phyloP scores from a whole-genome alignment of 2,888 invertebrate genomes.

The Eupithecia inturbata region DNA sequence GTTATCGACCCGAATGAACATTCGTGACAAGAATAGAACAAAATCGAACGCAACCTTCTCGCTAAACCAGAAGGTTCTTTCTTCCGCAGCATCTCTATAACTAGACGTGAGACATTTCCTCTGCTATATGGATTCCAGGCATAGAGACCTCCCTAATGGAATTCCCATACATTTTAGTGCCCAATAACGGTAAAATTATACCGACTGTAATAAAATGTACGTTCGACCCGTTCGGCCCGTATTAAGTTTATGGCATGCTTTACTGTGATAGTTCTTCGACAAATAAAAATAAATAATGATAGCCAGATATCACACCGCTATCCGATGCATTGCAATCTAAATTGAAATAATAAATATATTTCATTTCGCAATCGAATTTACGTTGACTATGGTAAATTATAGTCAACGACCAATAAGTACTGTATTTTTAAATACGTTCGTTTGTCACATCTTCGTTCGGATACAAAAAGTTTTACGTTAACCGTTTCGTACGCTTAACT shows the following conservation, averaged over 20 bases:
- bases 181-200: slow-evolving; percentile 50
- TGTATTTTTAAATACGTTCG: not conserved
- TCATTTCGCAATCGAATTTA: not conserved
- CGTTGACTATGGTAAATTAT: not conserved
- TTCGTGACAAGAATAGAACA: slow-evolving; percentile 10
- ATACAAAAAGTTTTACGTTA: not conserved
- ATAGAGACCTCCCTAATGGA: slow-evolving; percentile 46
- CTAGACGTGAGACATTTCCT: not conserved
- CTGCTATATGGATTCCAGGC: slow-evolving; percentile 45
- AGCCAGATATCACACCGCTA: not conserved
- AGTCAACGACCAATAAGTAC: not conserved
- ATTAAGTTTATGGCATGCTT: slow-evolving; percentile 36
- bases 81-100: slow-evolving; percentile 1
- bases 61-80: not conserved
- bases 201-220: slow-evolving; percentile 43
- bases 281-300: slow-evolving; percentile 11
- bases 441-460: not conserved
- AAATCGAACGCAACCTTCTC: not conserved
- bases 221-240: slow-evolving; percentile 17
- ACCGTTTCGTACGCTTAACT: not conserved
- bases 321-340: not conserved
- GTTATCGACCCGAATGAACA: not conserved
- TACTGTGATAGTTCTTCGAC: slow-evolving; percentile 26
- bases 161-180: slow-evolving; percentile 55
- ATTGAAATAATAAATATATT: not conserved